Evolutionary conservation across 2,113 vertebrate genomes (phyloP), one percentile per base, ranked within the genome.

Genomic region (Salminus brasiliensis): DNA sequence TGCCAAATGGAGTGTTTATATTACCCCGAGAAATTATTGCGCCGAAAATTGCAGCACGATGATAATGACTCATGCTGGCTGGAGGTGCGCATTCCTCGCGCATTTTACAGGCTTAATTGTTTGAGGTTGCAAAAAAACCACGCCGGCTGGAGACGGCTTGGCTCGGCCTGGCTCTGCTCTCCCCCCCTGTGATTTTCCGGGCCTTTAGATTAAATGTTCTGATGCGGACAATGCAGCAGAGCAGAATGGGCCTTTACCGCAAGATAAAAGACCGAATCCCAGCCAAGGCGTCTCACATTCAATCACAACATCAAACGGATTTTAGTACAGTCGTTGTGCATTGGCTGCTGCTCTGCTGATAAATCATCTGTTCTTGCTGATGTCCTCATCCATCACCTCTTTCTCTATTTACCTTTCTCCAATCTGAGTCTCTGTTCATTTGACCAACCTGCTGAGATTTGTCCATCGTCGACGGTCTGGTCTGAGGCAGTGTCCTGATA

Each of bases 11-110:
- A 63, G 53, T 45, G 55, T 41, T 81, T 81, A 76, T 81, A 79
- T 79, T 79, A 79, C 65, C 55, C 23, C 10, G 16, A 70, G 63
- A 74, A 74, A 78, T 82, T 30, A 78, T 79, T 74, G 71, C 34
- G 49, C 7, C 43, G 59, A 79, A 79, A 66, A 83, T 70, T 72
- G 68, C 60, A 49, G 59, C 47, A n/a, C 72, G 36, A 76, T 80
- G 59, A 80, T 80, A 83, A 83, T 83, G 72, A 81, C 72, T 70
- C 69, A 72, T 0, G 62, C 66, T 71, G 71, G 76, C 76, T 75
- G 21, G 53, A 70, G 55, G 10, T 79, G 75, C 70, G 53, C 27
- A 41, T 79, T 78, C 49, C 15, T 39, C 49, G 55, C 43, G 29
- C 25, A 16, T 49, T 15, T 27, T 49, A 4, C 43, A 47, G 57